Evolutionary conservation across 1,140 invertebrate species (phyloP).

Genomic region (Drosophila serrata): DNA sequence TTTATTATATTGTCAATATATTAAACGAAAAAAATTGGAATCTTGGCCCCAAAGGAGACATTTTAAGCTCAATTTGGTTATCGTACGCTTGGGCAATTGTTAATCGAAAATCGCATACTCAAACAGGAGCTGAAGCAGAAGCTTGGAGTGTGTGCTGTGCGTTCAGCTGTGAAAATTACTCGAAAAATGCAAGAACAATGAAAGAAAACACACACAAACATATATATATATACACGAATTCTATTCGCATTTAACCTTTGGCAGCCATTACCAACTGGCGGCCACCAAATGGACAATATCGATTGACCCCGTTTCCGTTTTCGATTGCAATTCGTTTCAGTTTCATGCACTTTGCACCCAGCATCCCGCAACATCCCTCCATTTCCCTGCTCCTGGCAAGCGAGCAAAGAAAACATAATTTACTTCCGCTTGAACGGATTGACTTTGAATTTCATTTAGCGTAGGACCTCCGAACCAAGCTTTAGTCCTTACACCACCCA

Average conservation of each 20-base stretch:
- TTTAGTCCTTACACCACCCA: neutral
- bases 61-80: slow-evolving; percentile 33
- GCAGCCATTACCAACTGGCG: slow-evolving; percentile 70
- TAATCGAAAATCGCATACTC: slow-evolving; percentile 65
- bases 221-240: slow-evolving; percentile 44
- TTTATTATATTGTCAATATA: neutral
- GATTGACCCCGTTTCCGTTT: slow-evolving; percentile 79
- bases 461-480: slow-evolving; percentile 11
- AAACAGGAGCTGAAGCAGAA: slow-evolving; percentile 42
- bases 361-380: neutral
- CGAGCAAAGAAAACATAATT: slow-evolving; percentile 78
- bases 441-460: slow-evolving; percentile 82
- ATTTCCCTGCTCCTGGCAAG: neutral
- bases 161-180: slow-evolving; percentile 79
- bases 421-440: slow-evolving; percentile 76
- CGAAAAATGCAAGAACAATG: slow-evolving; percentile 63
- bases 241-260: slow-evolving; percentile 82
- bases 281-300: slow-evolving; percentile 77
- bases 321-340: slow-evolving; percentile 82
- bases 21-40: neutral
- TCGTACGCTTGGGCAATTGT: slow-evolving; percentile 40
- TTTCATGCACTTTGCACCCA: slow-evolving; percentile 74
- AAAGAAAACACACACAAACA: slow-evolving; percentile 52
- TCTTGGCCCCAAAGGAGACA: neutral
- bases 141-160: slow-evolving; percentile 63